A percentile compares a stretch with the other conserved stretches of the same genome.
Conservation (phyloP, 2,797 vertebrate species). For the Forpus xanthops region DNA sequence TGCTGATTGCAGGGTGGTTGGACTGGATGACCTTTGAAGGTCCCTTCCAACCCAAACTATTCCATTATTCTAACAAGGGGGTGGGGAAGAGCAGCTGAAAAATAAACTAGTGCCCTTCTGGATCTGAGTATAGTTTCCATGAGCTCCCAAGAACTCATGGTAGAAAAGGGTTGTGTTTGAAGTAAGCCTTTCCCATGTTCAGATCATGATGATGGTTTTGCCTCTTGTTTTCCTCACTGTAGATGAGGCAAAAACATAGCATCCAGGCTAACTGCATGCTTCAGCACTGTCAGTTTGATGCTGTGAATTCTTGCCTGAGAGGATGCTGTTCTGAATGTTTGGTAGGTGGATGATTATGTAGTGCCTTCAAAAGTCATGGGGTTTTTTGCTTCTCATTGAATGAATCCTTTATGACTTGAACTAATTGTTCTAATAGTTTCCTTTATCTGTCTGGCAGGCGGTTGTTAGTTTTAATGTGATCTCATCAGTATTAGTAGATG, state of each 20-base stretch:
- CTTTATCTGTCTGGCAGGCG: neutral
- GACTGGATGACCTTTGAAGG: neutral
- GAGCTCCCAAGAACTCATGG: neutral
- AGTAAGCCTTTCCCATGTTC: neutral
- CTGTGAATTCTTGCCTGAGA: conserved; percentile 4
- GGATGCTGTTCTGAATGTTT: neutral
- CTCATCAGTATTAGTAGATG: neutral
- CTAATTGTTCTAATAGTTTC: neutral
- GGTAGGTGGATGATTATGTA: neutral
- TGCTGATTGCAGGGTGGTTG: neutral
- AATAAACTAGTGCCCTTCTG: neutral
- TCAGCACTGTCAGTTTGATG: neutral
- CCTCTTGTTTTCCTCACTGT: neutral
- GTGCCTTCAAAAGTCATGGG: neutral
- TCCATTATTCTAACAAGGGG: neutral
- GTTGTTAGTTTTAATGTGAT: neutral
- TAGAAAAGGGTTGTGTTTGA: neutral
- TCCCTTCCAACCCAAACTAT: neutral
- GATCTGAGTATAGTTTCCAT: neutral
- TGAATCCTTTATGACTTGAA: neutral
- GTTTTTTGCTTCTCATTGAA: neutral
- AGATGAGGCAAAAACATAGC: neutral
- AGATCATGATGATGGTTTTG: neutral
- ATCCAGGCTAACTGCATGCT: neutral
- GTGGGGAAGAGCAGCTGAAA: neutral